Evolutionary conservation across 92 coral and sea anemone species (phyloP).

Genomic region (Plumapathes pennacea): DNA sequence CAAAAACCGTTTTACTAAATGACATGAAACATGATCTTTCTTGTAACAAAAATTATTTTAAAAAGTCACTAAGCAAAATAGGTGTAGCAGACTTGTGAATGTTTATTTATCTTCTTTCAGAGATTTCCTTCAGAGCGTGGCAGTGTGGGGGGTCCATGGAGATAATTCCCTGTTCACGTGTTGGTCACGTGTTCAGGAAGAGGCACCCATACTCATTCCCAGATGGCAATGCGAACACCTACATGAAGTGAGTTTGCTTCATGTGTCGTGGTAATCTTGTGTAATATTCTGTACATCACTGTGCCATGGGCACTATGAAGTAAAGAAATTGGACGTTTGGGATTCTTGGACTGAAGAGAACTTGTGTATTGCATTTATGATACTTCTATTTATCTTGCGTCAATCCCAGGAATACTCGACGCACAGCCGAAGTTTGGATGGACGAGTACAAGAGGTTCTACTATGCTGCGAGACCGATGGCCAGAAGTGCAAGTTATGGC

Average conservation of each 20-base stretch:
- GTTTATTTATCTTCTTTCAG: conserved; percentile 36
- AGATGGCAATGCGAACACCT: conserved; percentile 94
- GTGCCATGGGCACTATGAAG: no score
- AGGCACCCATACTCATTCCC: conserved; percentile 97
- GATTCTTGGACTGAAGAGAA: background rate
- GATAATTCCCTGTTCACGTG: conserved; percentile 98
- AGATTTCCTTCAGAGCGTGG: conserved; percentile 98
- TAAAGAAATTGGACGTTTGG: no score
- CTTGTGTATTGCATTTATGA: background rate
- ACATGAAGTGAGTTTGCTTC: conserved; percentile 82
- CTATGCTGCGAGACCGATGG: conserved; percentile 93
- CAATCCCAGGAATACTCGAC: conserved; percentile 95
- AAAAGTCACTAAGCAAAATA: no score
- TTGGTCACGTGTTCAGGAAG: conserved; percentile 97
- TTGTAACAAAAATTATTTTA: no score
- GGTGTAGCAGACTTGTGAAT: no score
- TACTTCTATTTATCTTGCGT: background rate
- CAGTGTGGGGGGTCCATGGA: conserved; percentile 99
- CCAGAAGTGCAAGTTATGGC: conserved; percentile 75
- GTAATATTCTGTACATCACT: background rate
- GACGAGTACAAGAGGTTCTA: conserved; percentile 93
- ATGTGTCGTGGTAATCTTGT: background rate
- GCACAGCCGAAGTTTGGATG: conserved; percentile 99
- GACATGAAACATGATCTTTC: no score
- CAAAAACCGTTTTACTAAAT: no score